Base-by-base conservation (phyloP, 2,113 vertebrate genomes). In the Oenanthe melanoleuca region DNA sequence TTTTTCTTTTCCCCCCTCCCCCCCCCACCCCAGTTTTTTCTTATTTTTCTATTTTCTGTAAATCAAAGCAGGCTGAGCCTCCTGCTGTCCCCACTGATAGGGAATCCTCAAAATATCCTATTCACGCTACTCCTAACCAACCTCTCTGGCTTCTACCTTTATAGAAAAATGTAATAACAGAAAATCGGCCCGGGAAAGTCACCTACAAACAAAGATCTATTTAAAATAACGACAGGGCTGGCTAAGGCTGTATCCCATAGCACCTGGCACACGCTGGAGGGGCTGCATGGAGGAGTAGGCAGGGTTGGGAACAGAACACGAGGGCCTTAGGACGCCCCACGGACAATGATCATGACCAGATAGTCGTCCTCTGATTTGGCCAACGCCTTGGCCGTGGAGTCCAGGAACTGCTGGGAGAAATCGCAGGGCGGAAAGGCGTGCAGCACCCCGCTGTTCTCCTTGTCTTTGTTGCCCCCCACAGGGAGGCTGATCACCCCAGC, bases 311-410 rank as follows among this genome's bases (percentile, higher is more conserved):
- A 95, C 89, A 97, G 86, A 94, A 97, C 93, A 98, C 93, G 92
- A 97, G 97, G 89, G 96, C 96, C 97, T 99, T 99, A 99, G 96
- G 99, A 99, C 33, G 99, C 99, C 98, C 99, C 99, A 73, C 99
- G 99, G 86, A 99, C 99, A 97, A 99, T 99, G 98, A 99, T 98
- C 99, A 99, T 99, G 97, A 99, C 99, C 98, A 99, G 97, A 98
- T 99, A 99, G 99, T 99, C 99, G 94, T 99, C 99, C 97, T 99
- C 99, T 90, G 99, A 99, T 99, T 99, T 99, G 98, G 99, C 99
- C 98, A 99, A 96, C 83, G 98, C 98, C 98, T 99, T 99, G 97
- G 99, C 99, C 96, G 99, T 98, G 96, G 98, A 98, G 99, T 99
- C 99, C 98, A 99, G 98, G 98, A 99, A 99, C 97, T 99, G 99